phyloP scores from a whole-genome alignment of 2,797 vertebrate genomes.

The Oceanodroma leucorhoa region DNA sequence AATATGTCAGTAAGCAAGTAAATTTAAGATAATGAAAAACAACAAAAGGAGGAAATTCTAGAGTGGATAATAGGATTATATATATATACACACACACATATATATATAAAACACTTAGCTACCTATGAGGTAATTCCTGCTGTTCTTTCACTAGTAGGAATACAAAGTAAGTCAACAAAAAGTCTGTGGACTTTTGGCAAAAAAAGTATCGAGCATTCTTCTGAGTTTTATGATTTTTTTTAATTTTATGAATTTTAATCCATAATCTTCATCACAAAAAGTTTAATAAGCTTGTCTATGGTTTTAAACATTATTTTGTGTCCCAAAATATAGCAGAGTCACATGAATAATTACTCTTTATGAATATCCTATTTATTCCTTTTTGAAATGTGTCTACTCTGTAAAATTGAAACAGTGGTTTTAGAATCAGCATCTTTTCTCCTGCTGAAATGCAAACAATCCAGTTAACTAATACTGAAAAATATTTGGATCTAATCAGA shows the following conservation, averaged over 20 bases:
- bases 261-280: background rate
- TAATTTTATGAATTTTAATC: background rate
- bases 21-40: constrained; percentile 49
- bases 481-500: background rate
- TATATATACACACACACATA: background rate
- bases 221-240: background rate
- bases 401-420: background rate
- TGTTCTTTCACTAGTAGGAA: constrained; percentile 27
- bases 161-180: constrained; percentile 18
- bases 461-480: background rate
- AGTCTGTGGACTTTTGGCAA: background rate
- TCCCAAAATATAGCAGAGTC: background rate
- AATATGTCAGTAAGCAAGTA: constrained; percentile 50
- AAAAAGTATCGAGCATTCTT: background rate
- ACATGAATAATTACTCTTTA: background rate
- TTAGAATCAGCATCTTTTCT: background rate
- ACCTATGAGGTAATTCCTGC: background rate
- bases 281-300: background rate
- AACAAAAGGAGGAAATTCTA: constrained; percentile 55
- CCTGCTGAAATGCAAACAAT: background rate
- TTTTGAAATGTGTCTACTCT: background rate
- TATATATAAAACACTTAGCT: background rate
- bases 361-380: background rate
- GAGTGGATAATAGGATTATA: constrained; percentile 46
- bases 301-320: background rate